Evolutionary conservation across 1,140 invertebrate species (phyloP).

Genomic region (Drosophila ohnishii): DNA sequence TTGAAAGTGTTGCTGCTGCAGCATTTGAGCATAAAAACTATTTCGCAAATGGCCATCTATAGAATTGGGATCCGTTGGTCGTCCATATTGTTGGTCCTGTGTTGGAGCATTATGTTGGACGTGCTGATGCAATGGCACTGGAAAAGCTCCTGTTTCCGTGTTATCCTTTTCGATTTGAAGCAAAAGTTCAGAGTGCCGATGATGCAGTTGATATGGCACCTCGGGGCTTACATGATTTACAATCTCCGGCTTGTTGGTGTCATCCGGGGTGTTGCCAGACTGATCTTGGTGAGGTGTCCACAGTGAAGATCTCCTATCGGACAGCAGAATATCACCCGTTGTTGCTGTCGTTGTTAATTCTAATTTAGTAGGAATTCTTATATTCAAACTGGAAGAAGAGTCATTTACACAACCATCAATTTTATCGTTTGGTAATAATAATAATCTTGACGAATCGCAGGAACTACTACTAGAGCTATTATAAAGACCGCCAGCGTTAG

Average conservation of each 20-base stretch:
- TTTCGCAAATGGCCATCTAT: conserved; percentile 23
- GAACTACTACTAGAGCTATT: conserved; percentile 17
- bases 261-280: conserved; percentile 14
- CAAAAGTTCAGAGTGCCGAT: conserved; percentile 51
- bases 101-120: conserved; percentile 16
- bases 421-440: conserved; percentile 49
- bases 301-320: conserved; percentile 47
- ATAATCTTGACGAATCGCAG: conserved; percentile 23
- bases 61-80: conserved; percentile 32
- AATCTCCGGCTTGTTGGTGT: conserved; percentile 23
- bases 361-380: conserved; percentile 73
- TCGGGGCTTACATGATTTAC: conserved; percentile 25
- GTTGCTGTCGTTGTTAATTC: conserved; percentile 51
- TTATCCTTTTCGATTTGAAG: conserved; percentile 63
- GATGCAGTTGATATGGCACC: conserved; percentile 40
- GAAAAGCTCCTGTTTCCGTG: conserved; percentile 19
- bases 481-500: conserved; percentile 30
- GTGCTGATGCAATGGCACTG: conserved; percentile 47
- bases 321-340: conserved; percentile 65
- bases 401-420: conserved; percentile 75
- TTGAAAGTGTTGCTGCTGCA: conserved; percentile 65
- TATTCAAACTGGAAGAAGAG: conserved; percentile 66
- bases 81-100: conserved; percentile 45
- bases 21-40: conserved; percentile 53
- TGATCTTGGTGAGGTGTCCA: conserved; percentile 66